Percentiles rank a stretch among this genome's conserved stretches.
phyloP scores from a whole-genome alignment of 2,797 vertebrate species.

The Poecilia wingei region DNA sequence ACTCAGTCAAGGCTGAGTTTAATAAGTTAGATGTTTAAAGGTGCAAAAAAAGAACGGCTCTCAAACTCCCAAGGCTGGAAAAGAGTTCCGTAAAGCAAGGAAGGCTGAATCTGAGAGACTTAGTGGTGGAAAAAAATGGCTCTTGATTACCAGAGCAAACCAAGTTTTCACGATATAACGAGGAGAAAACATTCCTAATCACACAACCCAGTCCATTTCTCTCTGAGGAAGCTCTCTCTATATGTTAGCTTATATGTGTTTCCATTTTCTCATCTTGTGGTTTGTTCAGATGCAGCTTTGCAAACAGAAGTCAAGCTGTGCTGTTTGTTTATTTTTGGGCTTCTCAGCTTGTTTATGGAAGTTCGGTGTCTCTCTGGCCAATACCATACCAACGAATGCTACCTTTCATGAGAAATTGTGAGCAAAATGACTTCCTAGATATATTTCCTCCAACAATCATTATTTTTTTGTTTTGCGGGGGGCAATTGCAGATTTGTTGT shows the following conservation, averaged over 20 bases:
- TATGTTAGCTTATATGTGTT: background rate
- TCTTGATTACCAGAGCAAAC: background rate
- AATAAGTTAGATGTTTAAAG: background rate
- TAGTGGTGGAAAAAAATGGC: background rate
- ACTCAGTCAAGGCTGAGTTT: background rate
- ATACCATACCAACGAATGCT: background rate
- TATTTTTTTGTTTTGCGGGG: background rate
- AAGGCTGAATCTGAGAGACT: background rate
- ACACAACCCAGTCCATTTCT: background rate
- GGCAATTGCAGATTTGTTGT: background rate
- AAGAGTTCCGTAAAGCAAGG: background rate
- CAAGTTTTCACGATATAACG: background rate
- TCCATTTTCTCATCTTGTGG: background rate
- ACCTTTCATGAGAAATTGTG: background rate
- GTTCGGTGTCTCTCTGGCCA: background rate
- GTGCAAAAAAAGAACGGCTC: background rate
- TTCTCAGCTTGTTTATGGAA: background rate
- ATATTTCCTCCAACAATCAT: background rate
- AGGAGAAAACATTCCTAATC: background rate
- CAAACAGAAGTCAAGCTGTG: background rate
- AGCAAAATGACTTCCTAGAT: background rate
- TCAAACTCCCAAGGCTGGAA: background rate
- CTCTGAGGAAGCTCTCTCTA: background rate
- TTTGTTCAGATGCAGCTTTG: background rate
- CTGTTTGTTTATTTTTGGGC: background rate